These are phyloP conservation scores for Lepidonotus clava DNA, from an alignment of 2,888 invertebrate species.

Conservation along the genomic window DNA sequence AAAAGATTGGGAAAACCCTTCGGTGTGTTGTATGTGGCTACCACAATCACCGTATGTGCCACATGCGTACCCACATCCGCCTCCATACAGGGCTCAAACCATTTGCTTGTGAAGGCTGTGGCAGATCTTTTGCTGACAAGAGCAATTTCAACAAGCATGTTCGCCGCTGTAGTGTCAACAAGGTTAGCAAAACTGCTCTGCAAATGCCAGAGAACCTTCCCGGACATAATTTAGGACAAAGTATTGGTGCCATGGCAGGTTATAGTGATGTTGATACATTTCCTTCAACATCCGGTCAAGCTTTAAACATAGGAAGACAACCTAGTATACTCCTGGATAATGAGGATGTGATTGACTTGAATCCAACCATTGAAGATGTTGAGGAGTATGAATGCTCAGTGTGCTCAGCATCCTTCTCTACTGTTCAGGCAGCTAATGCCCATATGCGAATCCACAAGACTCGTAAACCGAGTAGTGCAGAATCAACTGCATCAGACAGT, in stretches of 20 bases:
- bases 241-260: too few species aligned
- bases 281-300: too few species aligned
- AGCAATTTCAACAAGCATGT: constrained; percentile 1
- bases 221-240: too few species aligned
- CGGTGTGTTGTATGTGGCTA: neutral
- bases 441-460: constrained; percentile 8
- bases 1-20: neutral
- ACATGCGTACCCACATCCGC: neutral
- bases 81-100: constrained; percentile 5
- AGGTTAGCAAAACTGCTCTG: too few species aligned
- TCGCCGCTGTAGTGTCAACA: constrained; percentile 12
- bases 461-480: neutral
- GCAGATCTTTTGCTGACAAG: neutral
- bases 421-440: neutral
- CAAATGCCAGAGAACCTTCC: too few species aligned
- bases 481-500: neutral
- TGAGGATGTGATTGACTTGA: too few species aligned
- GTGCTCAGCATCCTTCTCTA: neutral
- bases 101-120: neutral
- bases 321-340: too few species aligned
- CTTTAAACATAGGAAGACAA: too few species aligned
- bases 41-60: neutral
- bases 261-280: too few species aligned
- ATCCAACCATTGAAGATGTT: neutral
- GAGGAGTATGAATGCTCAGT: neutral